A percentile compares a stretch with the other conserved stretches of the same genome.
Evolutionary conservation across 2,797 vertebrate genomes (phyloP).

Genomic region (Cuniculus paca): DNA sequence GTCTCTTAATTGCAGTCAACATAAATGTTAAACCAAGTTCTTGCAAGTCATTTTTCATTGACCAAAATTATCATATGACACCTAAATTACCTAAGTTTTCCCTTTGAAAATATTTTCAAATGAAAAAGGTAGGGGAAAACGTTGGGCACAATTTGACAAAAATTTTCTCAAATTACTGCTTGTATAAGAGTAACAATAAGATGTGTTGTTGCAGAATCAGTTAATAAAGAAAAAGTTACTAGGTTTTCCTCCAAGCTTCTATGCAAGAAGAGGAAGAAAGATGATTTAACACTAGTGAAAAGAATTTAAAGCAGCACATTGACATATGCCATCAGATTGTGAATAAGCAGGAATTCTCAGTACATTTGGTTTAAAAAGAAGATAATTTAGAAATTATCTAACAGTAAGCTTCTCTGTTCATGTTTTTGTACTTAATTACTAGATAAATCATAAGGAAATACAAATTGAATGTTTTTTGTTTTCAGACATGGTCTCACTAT

Average conservation of each 20-base stretch:
- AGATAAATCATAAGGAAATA: not conserved
- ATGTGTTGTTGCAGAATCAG: slow-evolving; percentile 75
- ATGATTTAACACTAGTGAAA: not conserved
- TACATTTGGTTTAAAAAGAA: not conserved
- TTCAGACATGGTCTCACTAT: not conserved
- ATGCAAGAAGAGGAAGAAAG: not conserved
- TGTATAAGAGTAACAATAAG: slow-evolving; percentile 52
- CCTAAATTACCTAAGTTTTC: slow-evolving; percentile 42
- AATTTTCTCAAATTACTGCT: slow-evolving; percentile 15
- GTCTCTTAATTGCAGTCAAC: slow-evolving; percentile 61
- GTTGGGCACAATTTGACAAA: slow-evolving; percentile 9
- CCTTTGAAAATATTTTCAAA: slow-evolving; percentile 58
- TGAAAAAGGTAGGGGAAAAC: not conserved
- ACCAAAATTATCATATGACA: not conserved
- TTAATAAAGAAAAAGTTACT: not conserved
- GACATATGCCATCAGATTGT: slow-evolving; percentile 13
- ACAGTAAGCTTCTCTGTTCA: not conserved
- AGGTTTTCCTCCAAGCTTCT: slow-evolving; percentile 12
- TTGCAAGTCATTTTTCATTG: slow-evolving; percentile 12
- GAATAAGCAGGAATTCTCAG: not conserved
- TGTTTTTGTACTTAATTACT: not conserved
- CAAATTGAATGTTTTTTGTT: not conserved
- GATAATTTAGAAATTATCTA: slow-evolving; percentile 13
- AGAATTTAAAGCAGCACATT: not conserved
- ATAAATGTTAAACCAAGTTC: not conserved